A percentile compares a stretch with the other conserved stretches of the same genome.
These are phyloP conservation scores for Drosophila willistoni DNA, from an alignment of 1,140 invertebrate species.

Conservation along the genomic window DNA sequence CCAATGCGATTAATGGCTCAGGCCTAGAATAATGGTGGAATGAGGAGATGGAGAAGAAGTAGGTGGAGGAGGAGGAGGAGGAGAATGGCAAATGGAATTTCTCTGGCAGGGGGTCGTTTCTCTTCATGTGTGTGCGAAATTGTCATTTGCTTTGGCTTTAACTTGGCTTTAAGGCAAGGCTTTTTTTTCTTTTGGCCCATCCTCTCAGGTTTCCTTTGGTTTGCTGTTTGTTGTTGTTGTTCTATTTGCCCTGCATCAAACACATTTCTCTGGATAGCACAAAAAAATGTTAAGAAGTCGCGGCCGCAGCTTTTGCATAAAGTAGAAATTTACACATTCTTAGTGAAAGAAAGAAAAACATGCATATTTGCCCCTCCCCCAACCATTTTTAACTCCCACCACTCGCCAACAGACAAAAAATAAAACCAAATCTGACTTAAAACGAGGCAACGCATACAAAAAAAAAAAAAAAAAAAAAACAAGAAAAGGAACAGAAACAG, in stretches of 20 bases:
- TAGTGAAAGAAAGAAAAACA: conserved; percentile 69
- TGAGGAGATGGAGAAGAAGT: background rate
- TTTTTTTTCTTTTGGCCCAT: background rate
- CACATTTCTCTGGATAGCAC: conserved; percentile 8
- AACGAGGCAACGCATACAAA: conserved; percentile 1
- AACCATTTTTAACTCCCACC: background rate
- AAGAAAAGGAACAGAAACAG: conserved; percentile 16
- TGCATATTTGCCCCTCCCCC: conserved; percentile 17
- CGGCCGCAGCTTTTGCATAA: conserved; percentile 69
- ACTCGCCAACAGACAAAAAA: too few species aligned
- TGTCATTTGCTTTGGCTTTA: conserved; percentile 5
- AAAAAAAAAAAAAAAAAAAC: too few species aligned
- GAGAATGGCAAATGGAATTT: background rate
- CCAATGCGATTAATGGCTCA: conserved; percentile 81
- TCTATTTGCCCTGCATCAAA: conserved; percentile 10
- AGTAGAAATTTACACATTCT: conserved; percentile 82
- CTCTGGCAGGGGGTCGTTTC: background rate
- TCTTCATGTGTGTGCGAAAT: conserved; percentile 1
- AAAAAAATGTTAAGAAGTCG: conserved; percentile 70
- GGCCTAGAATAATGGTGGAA: conserved; percentile 14
- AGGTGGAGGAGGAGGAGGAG: background rate
- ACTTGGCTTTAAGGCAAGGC: background rate
- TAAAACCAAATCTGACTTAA: conserved; percentile 31
- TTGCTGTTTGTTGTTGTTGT: background rate
- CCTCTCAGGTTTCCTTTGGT: background rate